Conservation (phyloP, 1,140 invertebrate species). For the Bombus huntii region DNA sequence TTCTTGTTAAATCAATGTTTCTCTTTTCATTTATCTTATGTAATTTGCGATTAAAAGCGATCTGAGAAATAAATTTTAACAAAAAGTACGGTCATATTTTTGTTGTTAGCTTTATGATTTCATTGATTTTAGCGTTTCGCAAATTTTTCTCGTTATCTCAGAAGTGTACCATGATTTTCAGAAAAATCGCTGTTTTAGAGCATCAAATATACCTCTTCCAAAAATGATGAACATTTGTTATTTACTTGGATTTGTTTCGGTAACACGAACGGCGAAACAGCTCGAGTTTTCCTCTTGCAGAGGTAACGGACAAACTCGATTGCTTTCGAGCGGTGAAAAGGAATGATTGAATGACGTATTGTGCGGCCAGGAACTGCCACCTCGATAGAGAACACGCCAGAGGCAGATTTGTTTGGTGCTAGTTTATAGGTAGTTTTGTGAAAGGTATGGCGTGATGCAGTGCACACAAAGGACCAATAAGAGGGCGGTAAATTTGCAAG, state of each 20-base stretch:
- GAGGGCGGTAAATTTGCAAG: not conserved
- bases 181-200: not conserved
- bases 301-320: not conserved
- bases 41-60: too few species aligned
- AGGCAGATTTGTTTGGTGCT: slow-evolving; percentile 1
- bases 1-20: too few species aligned
- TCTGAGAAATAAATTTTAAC: too few species aligned
- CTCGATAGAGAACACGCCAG: not conserved
- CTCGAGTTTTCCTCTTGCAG: not conserved
- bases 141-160: too few species aligned
- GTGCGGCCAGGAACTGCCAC: slow-evolving; percentile 2
- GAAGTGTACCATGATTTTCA: too few species aligned
- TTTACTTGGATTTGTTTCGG: slow-evolving; percentile 4
- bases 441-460: not conserved
- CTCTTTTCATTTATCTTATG: too few species aligned
- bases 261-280: not conserved
- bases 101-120: too few species aligned
- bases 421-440: slow-evolving; percentile 13
- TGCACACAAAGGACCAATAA: not conserved
- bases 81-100: too few species aligned
- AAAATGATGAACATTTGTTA: slow-evolving; percentile 14
- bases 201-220: not conserved
- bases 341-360: slow-evolving; percentile 19
- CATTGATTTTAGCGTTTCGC: too few species aligned
- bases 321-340: slow-evolving; percentile 9